Percentiles rank a stretch among this genome's conserved stretches.
Evolutionary conservation across 2,888 invertebrate species (phyloP).

Genomic region (Thereva nobilitata): DNA sequence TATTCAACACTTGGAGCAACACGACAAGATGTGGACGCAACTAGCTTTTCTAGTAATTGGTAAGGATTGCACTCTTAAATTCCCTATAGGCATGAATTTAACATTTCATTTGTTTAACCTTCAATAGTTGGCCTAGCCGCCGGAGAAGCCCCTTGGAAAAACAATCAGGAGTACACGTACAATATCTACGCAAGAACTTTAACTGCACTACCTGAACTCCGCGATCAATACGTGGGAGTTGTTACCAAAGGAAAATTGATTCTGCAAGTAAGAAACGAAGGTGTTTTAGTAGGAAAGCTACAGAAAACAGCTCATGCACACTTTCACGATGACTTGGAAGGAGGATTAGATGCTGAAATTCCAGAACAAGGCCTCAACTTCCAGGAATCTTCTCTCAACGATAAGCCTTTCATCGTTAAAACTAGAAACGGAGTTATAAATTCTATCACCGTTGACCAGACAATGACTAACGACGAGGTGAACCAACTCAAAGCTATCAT

Average conservation of each 20-base stretch:
- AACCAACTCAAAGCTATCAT: slow-evolving; percentile 72
- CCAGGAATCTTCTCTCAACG: slow-evolving; percentile 61
- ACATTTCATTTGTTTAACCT: background rate
- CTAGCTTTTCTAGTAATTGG: too few relatives aligned
- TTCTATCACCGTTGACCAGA: slow-evolving; percentile 62
- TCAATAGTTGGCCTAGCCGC: slow-evolving; percentile 52
- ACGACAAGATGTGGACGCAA: too few relatives aligned
- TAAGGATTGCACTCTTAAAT: too few relatives aligned
- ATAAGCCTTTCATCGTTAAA: slow-evolving; percentile 66
- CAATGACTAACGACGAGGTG: slow-evolving; percentile 65
- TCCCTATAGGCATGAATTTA: background rate
- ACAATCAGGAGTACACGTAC: slow-evolving; percentile 65
- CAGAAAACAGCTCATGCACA: slow-evolving; percentile 62
- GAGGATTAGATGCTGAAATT: slow-evolving; percentile 60
- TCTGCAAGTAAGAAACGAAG: slow-evolving; percentile 61
- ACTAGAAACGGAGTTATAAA: slow-evolving; percentile 66
- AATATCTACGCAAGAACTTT: slow-evolving; percentile 64
- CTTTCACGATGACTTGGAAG: slow-evolving; percentile 61
- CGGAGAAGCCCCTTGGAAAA: slow-evolving; percentile 61
- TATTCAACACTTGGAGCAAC: too few relatives aligned
- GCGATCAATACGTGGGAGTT: slow-evolving; percentile 63
- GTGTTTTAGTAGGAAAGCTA: slow-evolving; percentile 60
- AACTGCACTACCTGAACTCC: slow-evolving; percentile 62
- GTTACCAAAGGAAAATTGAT: slow-evolving; percentile 62
- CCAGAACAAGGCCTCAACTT: slow-evolving; percentile 61